A percentile compares a stretch with the other conserved stretches of the same genome.
These are phyloP conservation scores for Galaxea fascicularis DNA, from an alignment of 92 coral and sea anemone species.

Conservation along the genomic window DNA sequence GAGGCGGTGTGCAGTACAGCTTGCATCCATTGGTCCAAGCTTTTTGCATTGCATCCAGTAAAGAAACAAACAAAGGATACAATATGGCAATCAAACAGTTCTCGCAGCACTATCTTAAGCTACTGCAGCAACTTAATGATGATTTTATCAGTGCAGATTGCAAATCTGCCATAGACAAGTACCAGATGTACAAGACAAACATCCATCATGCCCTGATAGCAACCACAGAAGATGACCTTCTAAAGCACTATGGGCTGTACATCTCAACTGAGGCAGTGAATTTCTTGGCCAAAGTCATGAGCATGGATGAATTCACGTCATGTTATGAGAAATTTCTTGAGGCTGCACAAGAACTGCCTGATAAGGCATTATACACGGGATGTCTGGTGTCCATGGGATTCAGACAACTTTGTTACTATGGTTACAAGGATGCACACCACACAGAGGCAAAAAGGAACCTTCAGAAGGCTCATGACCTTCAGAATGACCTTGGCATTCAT, in stretches of 20 bases:
- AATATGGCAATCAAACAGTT: constrained; percentile 62
- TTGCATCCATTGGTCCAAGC: constrained; percentile 81
- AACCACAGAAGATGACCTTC: constrained; percentile 39
- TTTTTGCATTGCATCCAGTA: constrained; percentile 54
- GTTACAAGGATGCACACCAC: constrained; percentile 34
- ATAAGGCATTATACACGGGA: constrained; percentile 60
- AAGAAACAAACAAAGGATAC: constrained; percentile 46
- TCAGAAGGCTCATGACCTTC: constrained; percentile 59
- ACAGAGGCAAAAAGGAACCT: constrained; percentile 48
- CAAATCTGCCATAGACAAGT: constrained; percentile 66
- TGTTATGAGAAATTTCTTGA: constrained; percentile 48
- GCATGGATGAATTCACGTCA: constrained; percentile 65
- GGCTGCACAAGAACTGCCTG: constrained; percentile 27
- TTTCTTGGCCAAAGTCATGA: constrained; percentile 81
- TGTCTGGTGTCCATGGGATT: constrained; percentile 82
- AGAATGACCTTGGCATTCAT: neutral
- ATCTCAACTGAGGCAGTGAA: constrained; percentile 78
- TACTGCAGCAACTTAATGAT: constrained; percentile 52
- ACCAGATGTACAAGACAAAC: constrained; percentile 61
- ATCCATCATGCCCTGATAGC: constrained; percentile 69
- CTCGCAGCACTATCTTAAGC: constrained; percentile 48
- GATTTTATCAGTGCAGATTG: constrained; percentile 67
- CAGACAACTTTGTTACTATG: constrained; percentile 79
- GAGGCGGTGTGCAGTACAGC: constrained; percentile 46
- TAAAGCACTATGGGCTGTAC: constrained; percentile 51